Percentiles rank a stretch among this genome's conserved stretches.
Evolutionary conservation across 2,888 invertebrate genomes (phyloP).

Genomic region (Odontomyia ornata): DNA sequence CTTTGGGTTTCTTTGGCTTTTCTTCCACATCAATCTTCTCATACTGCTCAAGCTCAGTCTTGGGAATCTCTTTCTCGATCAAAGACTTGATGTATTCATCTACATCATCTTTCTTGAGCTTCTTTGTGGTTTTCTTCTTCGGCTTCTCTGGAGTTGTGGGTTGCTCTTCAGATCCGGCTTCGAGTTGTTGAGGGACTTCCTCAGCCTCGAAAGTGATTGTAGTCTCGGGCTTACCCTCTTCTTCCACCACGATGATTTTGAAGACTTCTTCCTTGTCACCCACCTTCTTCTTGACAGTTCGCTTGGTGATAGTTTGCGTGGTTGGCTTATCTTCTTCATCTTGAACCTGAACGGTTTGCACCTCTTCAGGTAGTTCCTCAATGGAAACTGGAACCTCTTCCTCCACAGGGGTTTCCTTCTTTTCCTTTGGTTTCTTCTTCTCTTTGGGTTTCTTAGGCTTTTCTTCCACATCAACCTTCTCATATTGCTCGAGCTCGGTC

Average conservation of each 20-base stretch:
- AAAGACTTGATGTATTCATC: conserved; percentile 62
- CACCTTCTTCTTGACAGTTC: conserved; percentile 58
- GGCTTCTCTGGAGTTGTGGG: conserved; percentile 53
- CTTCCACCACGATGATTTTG: conserved; percentile 62
- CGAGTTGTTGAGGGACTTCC: conserved; percentile 58
- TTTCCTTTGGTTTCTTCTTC: conserved; percentile 52
- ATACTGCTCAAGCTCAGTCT: conserved; percentile 63
- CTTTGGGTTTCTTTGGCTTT: conserved; percentile 17
- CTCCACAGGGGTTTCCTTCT: conserved; percentile 51
- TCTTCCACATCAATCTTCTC: conserved; percentile 57
- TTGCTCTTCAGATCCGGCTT: conserved; percentile 52
- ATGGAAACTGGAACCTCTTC: conserved; percentile 50
- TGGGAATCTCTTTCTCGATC: conserved; percentile 63
- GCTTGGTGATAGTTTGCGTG: conserved; percentile 59
- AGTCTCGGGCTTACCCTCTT: conserved; percentile 63
- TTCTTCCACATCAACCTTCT: conserved; percentile 31
- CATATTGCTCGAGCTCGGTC: conserved; percentile 36
- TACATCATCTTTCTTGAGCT: conserved; percentile 59
- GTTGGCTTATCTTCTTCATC: conserved; percentile 56
- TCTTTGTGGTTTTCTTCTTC: conserved; percentile 56
- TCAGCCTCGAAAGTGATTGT: conserved; percentile 63
- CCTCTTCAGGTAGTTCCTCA: conserved; percentile 57
- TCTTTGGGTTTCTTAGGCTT: conserved; percentile 56
- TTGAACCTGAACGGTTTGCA: conserved; percentile 36
- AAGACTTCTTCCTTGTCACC: conserved; percentile 57